phyloP scores from a whole-genome alignment of 35 echinoderm and acorn worm species.

The Strongylocentrotus purpuratus region DNA sequence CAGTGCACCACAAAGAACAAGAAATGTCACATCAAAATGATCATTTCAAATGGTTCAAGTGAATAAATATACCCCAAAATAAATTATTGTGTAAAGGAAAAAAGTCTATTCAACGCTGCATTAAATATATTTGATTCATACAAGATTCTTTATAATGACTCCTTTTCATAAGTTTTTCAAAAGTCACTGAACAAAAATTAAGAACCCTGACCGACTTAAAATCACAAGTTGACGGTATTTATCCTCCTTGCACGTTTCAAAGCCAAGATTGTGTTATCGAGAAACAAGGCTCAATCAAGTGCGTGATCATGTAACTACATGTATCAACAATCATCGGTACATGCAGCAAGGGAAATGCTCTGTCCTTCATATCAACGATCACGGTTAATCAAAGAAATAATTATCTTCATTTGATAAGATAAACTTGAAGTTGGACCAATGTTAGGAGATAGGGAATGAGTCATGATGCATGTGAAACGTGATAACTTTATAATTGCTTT shows the following conservation, averaged over 20 bases:
- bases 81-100: too few relatives aligned
- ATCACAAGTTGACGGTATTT: not conserved
- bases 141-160: too few relatives aligned
- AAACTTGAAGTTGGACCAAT: not conserved
- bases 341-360: not conserved
- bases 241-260: not conserved
- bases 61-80: too few relatives aligned
- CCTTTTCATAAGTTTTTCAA: too few relatives aligned
- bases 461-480: not conserved
- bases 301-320: not conserved
- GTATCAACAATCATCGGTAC: not conserved
- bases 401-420: not conserved
- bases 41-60: not conserved
- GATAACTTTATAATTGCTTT: too few relatives aligned
- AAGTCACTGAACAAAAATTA: too few relatives aligned
- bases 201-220: not conserved
- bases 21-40: not conserved
- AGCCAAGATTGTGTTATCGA: not conserved
- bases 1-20: not conserved
- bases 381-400: not conserved
- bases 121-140: too few relatives aligned
- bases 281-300: not conserved
- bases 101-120: too few relatives aligned
- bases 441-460: not conserved
- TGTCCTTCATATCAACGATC: not conserved